These are phyloP conservation scores for Lipophrys pholis DNA, from an alignment of 2,113 vertebrate genomes.

Conservation along the genomic window DNA sequence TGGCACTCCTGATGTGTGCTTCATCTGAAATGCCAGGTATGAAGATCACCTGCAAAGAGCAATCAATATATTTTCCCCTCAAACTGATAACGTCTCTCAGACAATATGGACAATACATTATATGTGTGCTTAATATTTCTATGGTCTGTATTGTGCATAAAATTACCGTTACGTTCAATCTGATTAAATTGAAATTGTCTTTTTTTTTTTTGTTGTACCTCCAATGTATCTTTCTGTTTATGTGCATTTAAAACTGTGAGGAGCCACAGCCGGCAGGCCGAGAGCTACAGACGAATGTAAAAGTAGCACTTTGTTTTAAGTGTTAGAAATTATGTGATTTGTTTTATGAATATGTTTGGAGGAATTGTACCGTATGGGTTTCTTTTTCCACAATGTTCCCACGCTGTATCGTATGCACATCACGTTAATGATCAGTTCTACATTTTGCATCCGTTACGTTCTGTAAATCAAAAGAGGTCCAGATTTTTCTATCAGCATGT, in stretches of 20 bases:
- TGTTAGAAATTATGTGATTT: slow-evolving; percentile 37
- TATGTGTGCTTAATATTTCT: slow-evolving; percentile 61
- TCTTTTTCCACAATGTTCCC: slow-evolving; percentile 1
- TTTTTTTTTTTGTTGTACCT: slow-evolving; percentile 60
- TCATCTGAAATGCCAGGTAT: slow-evolving; percentile 54
- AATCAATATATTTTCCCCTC: slow-evolving; percentile 30
- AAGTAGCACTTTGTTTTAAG: slow-evolving; percentile 29
- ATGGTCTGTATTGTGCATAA: slow-evolving; percentile 68
- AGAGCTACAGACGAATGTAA: slow-evolving; percentile 67
- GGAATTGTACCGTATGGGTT: slow-evolving; percentile 42
- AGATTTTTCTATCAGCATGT: slow-evolving; percentile 73
- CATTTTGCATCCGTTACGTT: slow-evolving; percentile 45
- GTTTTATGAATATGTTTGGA: slow-evolving; percentile 49
- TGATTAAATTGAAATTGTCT: slow-evolving; percentile 40
- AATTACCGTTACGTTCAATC: slow-evolving; percentile 41
- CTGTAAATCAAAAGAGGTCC: slow-evolving; percentile 50
- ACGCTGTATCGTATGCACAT: slow-evolving; percentile 47
- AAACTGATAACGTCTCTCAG: slow-evolving; percentile 47
- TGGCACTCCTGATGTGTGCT: slow-evolving; percentile 44
- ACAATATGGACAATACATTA: slow-evolving; percentile 55
- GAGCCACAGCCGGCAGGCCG: slow-evolving; percentile 11
- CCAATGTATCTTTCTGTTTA: slow-evolving; percentile 58
- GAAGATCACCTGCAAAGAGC: slow-evolving; percentile 51
- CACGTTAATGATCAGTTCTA: slow-evolving; percentile 39
- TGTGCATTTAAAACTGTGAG: slow-evolving; percentile 54